Base-by-base conservation (phyloP, 2,113 vertebrate species). In the Ceyx melanurus region DNA sequence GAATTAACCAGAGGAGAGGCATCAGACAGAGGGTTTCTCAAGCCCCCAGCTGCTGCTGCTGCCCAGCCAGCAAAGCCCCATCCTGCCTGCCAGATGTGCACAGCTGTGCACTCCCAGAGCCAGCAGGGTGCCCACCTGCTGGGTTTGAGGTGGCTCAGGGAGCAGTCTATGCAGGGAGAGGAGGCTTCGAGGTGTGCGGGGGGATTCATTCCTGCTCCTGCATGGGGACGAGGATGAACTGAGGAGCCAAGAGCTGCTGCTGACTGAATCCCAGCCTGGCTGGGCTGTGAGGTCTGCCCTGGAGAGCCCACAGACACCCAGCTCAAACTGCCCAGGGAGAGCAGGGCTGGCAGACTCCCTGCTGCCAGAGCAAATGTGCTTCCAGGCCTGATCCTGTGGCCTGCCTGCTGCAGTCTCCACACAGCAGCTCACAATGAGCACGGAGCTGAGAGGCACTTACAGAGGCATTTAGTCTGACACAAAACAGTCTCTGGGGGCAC, bases 371-470 rank as follows among this genome's bases (percentile, higher is more conserved):
- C 67, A 86, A 88, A 90, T 13, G 67, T 28, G 51, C 70, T 62
- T 23, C 28, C 75, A 80, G 76, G 82, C 86, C 85, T 53, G 76
- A 62, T 68, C 51, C 57, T 54, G n/a, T 2, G 5, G 66, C 77
- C 86, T 64, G 28, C 51, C 78, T 40, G 66, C 56, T 62, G 48
- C 79, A 13, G 75, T 45, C 81, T n/a, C 11, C 13, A 77, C 60
- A 60, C 68, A 64, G 7, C 2, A 28, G 91, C 87, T 82, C 67
- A 72, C 50, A 5, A 2, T 3, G 62, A 72, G 81, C 3, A 15
- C 81, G 48, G 60, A 43, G 81, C 88, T 67, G 73, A 90, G 83
- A 83, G 88, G 86, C 81, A 82, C 94, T 93, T 86, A 75, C 33
- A 68, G 81, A 93, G 65, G 81, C 89, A 71, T 92, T 94, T 71